Percentiles rank a stretch among this genome's conserved stretches.
phyloP scores from a whole-genome alignment of 2,888 invertebrate species.

The Eucera pruinosa region DNA sequence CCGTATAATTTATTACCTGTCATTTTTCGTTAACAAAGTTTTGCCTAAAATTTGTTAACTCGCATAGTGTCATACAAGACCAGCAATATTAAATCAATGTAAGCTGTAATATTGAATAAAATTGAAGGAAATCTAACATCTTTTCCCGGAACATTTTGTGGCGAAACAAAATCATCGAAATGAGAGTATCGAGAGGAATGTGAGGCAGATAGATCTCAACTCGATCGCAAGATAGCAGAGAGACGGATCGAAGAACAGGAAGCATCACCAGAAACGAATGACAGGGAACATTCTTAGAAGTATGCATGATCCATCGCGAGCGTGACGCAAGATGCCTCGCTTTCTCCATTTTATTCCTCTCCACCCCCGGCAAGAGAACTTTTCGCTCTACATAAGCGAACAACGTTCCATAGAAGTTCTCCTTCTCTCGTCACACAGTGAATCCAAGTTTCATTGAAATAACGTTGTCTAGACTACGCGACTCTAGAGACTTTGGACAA shows the following conservation, averaged over 20 bases:
- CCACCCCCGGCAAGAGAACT: background rate
- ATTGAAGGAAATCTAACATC: background rate
- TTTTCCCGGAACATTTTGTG: background rate
- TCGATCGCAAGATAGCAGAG: slow-evolving; percentile 11
- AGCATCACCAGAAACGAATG: slow-evolving; percentile 34
- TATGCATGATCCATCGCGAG: slow-evolving; percentile 48
- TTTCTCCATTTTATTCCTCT: slow-evolving; percentile 8
- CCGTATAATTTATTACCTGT: too few species aligned
- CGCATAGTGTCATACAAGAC: too few species aligned
- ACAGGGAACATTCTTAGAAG: slow-evolving; percentile 42
- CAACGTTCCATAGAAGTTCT: slow-evolving; percentile 4
- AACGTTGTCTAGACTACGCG: slow-evolving; percentile 18
- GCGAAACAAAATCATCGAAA: slow-evolving; percentile 4
- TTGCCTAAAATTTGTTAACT: too few species aligned
- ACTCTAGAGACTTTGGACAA: slow-evolving; percentile 23
- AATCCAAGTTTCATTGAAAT: slow-evolving; percentile 5
- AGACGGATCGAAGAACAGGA: slow-evolving; percentile 26
- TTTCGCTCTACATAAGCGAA: slow-evolving; percentile 9
- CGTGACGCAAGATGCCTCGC: slow-evolving; percentile 32
- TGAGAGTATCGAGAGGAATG: background rate
- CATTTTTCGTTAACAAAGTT: too few species aligned
- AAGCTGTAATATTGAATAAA: background rate
- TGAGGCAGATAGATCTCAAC: background rate
- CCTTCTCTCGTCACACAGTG: background rate
- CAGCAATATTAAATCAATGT: too few species aligned